Conservation (phyloP, 2,113 vertebrate genomes). For the Cettia cetti region DNA sequence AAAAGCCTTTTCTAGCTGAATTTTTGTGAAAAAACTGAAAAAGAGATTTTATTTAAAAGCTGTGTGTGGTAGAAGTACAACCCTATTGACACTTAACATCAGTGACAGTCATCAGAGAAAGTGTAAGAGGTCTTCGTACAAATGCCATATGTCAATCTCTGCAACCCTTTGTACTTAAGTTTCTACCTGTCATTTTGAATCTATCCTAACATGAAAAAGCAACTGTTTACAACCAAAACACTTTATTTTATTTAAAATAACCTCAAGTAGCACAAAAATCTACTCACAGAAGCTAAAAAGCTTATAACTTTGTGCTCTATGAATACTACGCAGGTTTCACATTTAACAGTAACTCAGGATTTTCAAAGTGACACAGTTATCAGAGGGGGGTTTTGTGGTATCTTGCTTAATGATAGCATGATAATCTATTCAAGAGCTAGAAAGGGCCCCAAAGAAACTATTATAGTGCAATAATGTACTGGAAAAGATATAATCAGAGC, state of each 20-base stretch:
- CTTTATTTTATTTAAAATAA: background rate
- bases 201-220: background rate
- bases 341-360: background rate
- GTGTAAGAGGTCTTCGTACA: background rate
- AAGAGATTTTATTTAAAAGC: background rate
- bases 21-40: background rate
- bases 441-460: conserved; percentile 7
- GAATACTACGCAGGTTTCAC: background rate
- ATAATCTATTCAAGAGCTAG: background rate
- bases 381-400: background rate
- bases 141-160: background rate
- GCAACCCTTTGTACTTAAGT: background rate
- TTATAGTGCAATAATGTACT: background rate
- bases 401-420: background rate
- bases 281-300: background rate
- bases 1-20: background rate
- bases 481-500: background rate
- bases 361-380: background rate
- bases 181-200: background rate
- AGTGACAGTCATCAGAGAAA: background rate
- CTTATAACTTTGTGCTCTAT: background rate
- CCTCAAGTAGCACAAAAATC: background rate
- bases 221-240: background rate
- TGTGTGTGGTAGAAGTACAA: background rate
- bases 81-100: background rate